Base-by-base conservation (phyloP, 2,113 vertebrate genomes). In the Balaeniceps rex region DNA sequence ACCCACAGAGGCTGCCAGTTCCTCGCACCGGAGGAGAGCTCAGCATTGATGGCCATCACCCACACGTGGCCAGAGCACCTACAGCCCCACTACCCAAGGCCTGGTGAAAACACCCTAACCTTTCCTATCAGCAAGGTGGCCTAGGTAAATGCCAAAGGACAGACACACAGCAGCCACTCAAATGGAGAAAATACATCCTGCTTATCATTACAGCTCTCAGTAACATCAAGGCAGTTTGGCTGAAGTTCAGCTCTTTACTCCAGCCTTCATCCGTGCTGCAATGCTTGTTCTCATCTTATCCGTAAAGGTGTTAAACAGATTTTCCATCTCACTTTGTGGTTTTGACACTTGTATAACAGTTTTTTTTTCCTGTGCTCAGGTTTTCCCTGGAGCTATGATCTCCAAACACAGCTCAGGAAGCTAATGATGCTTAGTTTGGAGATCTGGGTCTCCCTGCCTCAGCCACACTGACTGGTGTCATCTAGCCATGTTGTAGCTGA, bases 61-160 rank as follows among this genome's bases (percentile, higher is more conserved):
- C 4, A 1, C 4, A 1, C 1, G 0, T 5, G 61, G 71, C 61
- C 5, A 5, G 72, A 74, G 40, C 1, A 1, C 31, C 16, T 22
- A 46, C 54, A 93, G 40, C 36, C 58, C 19, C 57, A 7, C 10
- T 28, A 58, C 23, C 29, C 40, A 33, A 34, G 14, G 22, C 28
- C 40, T 38, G 44, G 21, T 42, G 36, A 55, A 92, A 91, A 65
- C 24, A 75, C 17, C 24, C 26, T 22, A 42, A 44, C 15, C 31
- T 82, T 26, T 71, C 40, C 75, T 54, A 46, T 29, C 58, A 55
- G n/a, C 25, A 71, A 46, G 15, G 47, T 60, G 8, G 21, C 33
- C 84, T 40, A 87, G 36, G 25, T 49, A 76, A 81, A 79, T 21
- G 11, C 38, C 44, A 44, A 91, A 86, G 54, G 36, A 65, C 57